A percentile compares a stretch with the other conserved stretches of the same genome.
These are phyloP conservation scores for Chaunax sp. DNA, from an alignment of 2,797 vertebrate genomes.

Conservation along the genomic window DNA sequence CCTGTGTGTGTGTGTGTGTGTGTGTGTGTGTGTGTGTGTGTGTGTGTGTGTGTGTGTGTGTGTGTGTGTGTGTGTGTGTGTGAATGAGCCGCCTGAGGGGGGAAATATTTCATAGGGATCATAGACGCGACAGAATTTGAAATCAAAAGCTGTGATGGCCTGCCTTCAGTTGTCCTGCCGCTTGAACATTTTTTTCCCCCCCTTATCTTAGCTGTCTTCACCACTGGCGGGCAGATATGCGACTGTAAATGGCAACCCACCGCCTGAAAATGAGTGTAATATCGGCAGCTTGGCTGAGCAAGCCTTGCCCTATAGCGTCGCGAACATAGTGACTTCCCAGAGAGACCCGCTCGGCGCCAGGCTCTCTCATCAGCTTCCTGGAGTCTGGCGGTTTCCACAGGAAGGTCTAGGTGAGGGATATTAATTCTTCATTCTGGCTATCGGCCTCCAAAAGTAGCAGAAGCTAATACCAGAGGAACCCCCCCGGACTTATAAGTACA, in stretches of 20 bases:
- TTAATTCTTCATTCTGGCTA: constrained; percentile 55
- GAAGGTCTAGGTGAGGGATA: constrained; percentile 61
- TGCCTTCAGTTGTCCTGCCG: constrained; percentile 46
- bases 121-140: constrained; percentile 53
- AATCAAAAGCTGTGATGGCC: constrained; percentile 56
- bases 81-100: constrained; percentile 19
- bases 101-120: constrained; percentile 45
- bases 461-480: constrained; percentile 30
- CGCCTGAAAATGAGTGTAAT: constrained; percentile 62
- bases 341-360: constrained; percentile 40
- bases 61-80: too few relatives aligned
- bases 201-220: constrained; percentile 59
- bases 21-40: too few relatives aligned
- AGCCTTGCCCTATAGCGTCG: constrained; percentile 54
- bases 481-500: constrained; percentile 10
- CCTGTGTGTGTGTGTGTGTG: constrained; percentile 19
- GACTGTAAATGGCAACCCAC: constrained; percentile 62
- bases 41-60: too few relatives aligned
- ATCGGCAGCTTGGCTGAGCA: constrained; percentile 63
- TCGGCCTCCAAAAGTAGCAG: constrained; percentile 35
- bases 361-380: constrained; percentile 51
- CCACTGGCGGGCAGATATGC: constrained; percentile 45
- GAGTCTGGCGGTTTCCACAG: constrained; percentile 42
- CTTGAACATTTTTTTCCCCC: constrained; percentile 48
- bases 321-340: constrained; percentile 56